Base-by-base conservation (phyloP, 2,888 invertebrate species). In the Germaria angustata region DNA sequence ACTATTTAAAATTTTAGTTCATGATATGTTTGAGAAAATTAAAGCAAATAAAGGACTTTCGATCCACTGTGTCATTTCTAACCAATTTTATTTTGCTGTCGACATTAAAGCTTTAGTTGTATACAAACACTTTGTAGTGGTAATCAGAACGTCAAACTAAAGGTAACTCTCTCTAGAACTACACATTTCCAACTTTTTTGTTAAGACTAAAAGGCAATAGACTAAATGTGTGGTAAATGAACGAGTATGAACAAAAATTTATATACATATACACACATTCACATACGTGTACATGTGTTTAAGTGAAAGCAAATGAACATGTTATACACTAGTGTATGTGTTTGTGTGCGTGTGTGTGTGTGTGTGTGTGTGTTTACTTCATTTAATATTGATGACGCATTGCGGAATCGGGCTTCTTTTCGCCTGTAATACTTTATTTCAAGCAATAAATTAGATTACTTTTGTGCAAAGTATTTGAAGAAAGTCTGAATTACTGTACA, bases 371-470 rank as follows among this genome's bases (percentile, higher is more conserved):
- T 32, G 7, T 41, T n/a, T 11, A 44, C 20, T 46, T 46, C 46
- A 51, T 79, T 72, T 59, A 72, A 66, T 72, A 72, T 51, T 66
- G 51, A 79, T 79, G 72, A 79, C 51, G 72, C 66, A 79, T 51
- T 79, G 65, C 79, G 41, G 41, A 59, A 57, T 59, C 41, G 49
- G 39, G 63, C 22, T 32, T 6, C 34, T 17, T 1, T 41, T 39
- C 32, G 32, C 41, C 49, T 51, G 15, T 13, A 8, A 28, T 57
- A 72, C 15, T 59, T 41, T 20, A 79, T 65, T 79, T 41, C 32
- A 65, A 17, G 9, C 32, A 65, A 66, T 72, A 79, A 72, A 79
- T 72, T 79, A 65, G 49, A 72, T 72, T 63, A 32, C 9, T 11
- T 78, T 63, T 36, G 41, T 9, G 41, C 44, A 76, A 28, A 49